These are phyloP conservation scores for Scyliorhinus canicula DNA, from an alignment of 2,797 vertebrate species.

Conservation along the genomic window DNA sequence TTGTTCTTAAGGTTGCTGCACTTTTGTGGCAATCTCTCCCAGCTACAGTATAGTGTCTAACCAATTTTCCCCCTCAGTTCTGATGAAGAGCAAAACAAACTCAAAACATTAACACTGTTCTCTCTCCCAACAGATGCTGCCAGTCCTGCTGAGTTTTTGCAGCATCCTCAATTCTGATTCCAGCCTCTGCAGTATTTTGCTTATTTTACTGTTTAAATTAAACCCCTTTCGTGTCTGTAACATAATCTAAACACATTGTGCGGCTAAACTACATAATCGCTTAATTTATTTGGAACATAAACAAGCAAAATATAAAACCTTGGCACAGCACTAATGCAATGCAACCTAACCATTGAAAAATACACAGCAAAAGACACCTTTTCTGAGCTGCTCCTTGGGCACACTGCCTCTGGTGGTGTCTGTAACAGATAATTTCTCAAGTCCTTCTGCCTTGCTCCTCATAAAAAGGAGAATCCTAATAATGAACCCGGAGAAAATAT, in stretches of 20 bases:
- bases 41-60: too few species aligned
- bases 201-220: too few species aligned
- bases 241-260: not conserved
- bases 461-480: not conserved
- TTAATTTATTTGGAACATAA: not conserved
- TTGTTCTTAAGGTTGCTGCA: too few species aligned
- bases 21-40: too few species aligned
- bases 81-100: too few species aligned
- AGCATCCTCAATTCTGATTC: too few species aligned
- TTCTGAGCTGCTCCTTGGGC: not conserved
- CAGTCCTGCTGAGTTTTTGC: too few species aligned
- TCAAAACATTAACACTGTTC: too few species aligned
- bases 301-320: not conserved
- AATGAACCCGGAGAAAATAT: not conserved
- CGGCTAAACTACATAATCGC: not conserved
- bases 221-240: too few species aligned
- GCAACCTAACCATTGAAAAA: not conserved
- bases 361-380: not conserved
- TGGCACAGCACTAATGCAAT: not conserved
- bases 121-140: too few species aligned
- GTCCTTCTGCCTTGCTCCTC: not conserved
- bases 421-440: not conserved
- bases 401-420: not conserved
- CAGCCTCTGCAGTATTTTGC: too few species aligned
- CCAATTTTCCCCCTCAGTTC: too few species aligned